Base-by-base conservation (phyloP, 2,797 vertebrate genomes). In the Anguilla anguilla region DNA sequence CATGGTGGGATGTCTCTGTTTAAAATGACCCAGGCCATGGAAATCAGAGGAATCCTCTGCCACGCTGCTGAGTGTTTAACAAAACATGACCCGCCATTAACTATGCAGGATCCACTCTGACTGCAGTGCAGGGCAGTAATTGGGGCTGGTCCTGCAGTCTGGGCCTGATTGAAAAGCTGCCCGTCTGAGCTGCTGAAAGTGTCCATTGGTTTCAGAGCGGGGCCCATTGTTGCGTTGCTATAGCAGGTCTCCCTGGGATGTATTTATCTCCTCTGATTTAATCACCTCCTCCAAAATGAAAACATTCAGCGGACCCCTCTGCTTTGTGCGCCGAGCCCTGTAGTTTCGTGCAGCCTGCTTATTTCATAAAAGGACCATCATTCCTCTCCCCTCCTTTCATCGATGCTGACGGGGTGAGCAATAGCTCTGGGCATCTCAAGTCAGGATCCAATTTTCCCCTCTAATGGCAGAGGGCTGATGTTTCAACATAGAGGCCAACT, bases 371-470 rank as follows among this genome's bases (percentile, higher is more conserved):
- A 88, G 55, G 89, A 1, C 31, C 55, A 69, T 85, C 57, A 31
- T 83, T 85, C 82, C 83, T 89, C 61, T 89, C 83, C 86, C 84
- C 89, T 88, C 67, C 89, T 92, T 77, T 88, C 86, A 86, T 86
- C 61, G 85, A 86, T 87, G 84, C 3, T 88, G 86, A 81, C 39
- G 69, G 87, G 91, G 86, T 87, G 90, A 91, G 53, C 93, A 93
- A 95, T 92, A 92, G 92, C 91, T 94, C 92, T 91, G 94, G 94
- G 94, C 94, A 93, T 93, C 92, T 95, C 93, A 91, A 93, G 93
- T 93, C 92, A 93, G 92, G 93, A 94, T 93, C 93, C 93, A 92
- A 17, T 89, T 92, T 88, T 90, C 89, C 91, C 91, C 91, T 94
- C 91, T 93, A 92, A 93, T 92, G 91, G 84, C 93, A 94, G 93